Percentiles rank a stretch among this genome's conserved stretches.
Evolutionary conservation across 2,888 invertebrate species (phyloP).

Genomic region (Tortrix viridana): DNA sequence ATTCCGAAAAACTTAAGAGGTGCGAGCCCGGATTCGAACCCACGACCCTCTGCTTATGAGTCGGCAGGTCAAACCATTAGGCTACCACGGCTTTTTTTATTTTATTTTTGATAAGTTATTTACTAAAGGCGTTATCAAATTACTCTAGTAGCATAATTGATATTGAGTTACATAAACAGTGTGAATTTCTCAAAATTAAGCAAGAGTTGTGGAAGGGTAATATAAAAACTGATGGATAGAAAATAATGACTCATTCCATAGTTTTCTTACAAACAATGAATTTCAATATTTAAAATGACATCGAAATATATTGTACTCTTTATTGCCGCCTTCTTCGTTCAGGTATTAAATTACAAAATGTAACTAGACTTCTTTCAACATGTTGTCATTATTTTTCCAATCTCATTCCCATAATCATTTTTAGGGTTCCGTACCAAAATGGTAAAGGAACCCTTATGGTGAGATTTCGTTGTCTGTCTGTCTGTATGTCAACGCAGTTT

Average conservation of each 20-base stretch:
- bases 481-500: too few species aligned
- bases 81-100: too few species aligned
- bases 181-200: not conserved
- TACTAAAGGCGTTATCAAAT: not conserved
- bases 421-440: too few species aligned
- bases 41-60: too few species aligned
- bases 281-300: conserved; percentile 11
- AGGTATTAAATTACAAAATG: not conserved
- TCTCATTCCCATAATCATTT: too few species aligned
- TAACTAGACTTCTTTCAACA: not conserved
- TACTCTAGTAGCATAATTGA: not conserved
- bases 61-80: too few species aligned
- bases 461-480: too few species aligned
- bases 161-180: not conserved
- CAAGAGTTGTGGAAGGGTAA: not conserved
- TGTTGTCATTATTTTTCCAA: fast-evolving
- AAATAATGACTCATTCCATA: not conserved
- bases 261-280: not conserved
- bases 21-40: too few species aligned
- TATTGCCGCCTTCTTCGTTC: conserved; percentile 20
- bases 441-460: too few species aligned
- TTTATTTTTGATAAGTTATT: too few species aligned
- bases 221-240: not conserved
- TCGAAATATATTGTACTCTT: conserved; percentile 31
- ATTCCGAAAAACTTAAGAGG: too few species aligned